Evolutionary conservation across 30 jellyfish, hydroid and myxozoan species (phyloP).

Genomic region (Haliclystus octoradiatus): DNA sequence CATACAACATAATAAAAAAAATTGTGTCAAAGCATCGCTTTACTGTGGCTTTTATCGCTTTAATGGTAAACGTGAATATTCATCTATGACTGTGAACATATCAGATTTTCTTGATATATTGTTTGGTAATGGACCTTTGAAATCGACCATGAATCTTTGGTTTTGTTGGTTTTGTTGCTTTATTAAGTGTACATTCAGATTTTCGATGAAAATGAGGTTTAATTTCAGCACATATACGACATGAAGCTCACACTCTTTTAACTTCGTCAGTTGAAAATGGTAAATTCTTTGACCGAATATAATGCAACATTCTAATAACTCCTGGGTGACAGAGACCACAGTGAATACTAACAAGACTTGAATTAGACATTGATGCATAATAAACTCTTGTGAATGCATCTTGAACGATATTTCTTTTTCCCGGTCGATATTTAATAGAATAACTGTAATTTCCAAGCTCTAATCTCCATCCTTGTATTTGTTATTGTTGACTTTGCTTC

Average conservation of each 20-base stretch:
- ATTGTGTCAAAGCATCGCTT: slow-evolving; percentile 17
- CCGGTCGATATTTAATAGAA: no score
- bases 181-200: background rate
- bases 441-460: slow-evolving; percentile 71
- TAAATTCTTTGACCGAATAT: no score
- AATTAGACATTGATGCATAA: background rate
- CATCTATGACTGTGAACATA: slow-evolving; percentile 24
- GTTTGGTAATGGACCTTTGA: slow-evolving; percentile 28
- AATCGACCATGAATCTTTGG: slow-evolving; percentile 14
- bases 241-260: slow-evolving; percentile 25
- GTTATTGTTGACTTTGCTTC: slow-evolving; percentile 43
- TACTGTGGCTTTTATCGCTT: slow-evolving; percentile 22
- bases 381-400: slow-evolving; percentile 29
- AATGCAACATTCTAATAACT: no score
- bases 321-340: slow-evolving; percentile 36
- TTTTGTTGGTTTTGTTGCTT: background rate
- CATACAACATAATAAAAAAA: slow-evolving; percentile 31
- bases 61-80: slow-evolving; percentile 36
- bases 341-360: slow-evolving; percentile 15
- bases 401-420: slow-evolving; percentile 34
- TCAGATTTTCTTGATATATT: slow-evolving; percentile 21
- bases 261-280: slow-evolving; percentile 45
- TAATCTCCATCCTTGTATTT: slow-evolving; percentile 44
- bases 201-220: slow-evolving; percentile 24
- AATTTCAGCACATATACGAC: slow-evolving; percentile 37